Evolutionary conservation across 1,140 invertebrate species (phyloP), one percentile per base, ranked within the genome.

Genomic region (Hyles euphorbiae): DNA sequence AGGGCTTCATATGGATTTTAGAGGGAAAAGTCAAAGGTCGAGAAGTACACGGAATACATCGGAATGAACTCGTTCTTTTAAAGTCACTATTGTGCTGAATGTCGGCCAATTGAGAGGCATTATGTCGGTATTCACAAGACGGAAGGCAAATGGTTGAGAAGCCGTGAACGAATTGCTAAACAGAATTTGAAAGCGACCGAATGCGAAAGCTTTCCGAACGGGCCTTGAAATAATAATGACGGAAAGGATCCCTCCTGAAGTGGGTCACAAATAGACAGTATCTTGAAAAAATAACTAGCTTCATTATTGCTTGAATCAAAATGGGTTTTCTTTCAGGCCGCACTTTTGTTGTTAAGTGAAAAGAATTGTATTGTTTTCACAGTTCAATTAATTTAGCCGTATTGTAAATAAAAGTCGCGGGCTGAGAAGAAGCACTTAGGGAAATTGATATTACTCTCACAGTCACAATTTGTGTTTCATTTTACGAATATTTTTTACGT

Each of bases 141-240:
- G 62, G 54, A 60, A 53, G 53, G 45, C 40, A 36, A 65, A 51
- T 56, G 48, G 45, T 53, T 52, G 53, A 45, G 47, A 36, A 56
- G 44, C 40, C 65, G 57, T 62, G 57, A 63, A 67, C 56, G 59
- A 65, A 72, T 67, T 56, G 53, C 65, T 65, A 65, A 69, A 67
- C 60, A 63, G 60, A 64, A 71, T 69, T 67, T 63, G 48, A 60
- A 63, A 65, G 65, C 60, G 53, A 62, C 55, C 61, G 61, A 58
- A 67, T 64, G 50, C 56, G 56, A 65, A 60, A 56, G 65, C 68
- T 70, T 71, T 67, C 47, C 57, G 57, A 60, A 70, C 56, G 48
- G 54, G 53, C 50, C 44, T 48, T 67, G 66, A 76, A 76, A 73
- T 76, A 76, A 73, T 71, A 66, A 73, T 73, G 70, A 67, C 59